Evolutionary conservation across 2,888 invertebrate species (phyloP).

Genomic region (Copidosoma aretas): DNA sequence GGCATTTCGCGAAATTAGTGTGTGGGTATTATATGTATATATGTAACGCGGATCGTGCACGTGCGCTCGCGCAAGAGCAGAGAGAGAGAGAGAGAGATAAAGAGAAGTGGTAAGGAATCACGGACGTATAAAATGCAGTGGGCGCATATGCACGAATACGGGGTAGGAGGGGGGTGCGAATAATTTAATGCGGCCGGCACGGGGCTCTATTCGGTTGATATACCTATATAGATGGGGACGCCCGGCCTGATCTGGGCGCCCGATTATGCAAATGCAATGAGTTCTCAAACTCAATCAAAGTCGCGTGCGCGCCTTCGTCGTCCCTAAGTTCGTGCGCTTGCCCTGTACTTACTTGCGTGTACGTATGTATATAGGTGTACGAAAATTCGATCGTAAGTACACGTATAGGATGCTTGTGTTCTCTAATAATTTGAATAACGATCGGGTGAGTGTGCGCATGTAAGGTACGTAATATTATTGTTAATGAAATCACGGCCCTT

Average conservation of each 20-base stretch:
- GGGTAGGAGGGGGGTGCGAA: neutral
- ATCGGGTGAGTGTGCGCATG: no score
- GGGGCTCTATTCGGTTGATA: conserved; percentile 25
- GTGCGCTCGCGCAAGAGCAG: neutral
- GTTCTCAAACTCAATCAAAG: conserved; percentile 40
- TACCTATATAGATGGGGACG: no score
- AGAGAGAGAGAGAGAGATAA: neutral
- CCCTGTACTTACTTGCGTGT: no score
- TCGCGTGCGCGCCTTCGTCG: neutral
- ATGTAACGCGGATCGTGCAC: neutral
- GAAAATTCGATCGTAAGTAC: conserved; percentile 24
- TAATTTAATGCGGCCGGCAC: conserved; percentile 25
- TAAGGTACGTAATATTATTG: no score
- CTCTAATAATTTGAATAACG: no score
- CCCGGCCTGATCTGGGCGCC: neutral
- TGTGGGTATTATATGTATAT: no score
- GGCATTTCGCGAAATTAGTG: neutral
- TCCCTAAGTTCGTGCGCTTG: no score
- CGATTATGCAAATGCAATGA: conserved; percentile 35
- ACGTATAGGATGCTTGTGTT: no score
- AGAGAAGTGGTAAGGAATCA: neutral
- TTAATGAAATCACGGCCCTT: no score
- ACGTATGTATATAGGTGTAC: neutral
- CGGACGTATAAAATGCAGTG: conserved; percentile 8
- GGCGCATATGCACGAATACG: no score